Evolutionary conservation across 2,888 invertebrate genomes (phyloP).

Genomic region (Ernsta delagoae): DNA sequence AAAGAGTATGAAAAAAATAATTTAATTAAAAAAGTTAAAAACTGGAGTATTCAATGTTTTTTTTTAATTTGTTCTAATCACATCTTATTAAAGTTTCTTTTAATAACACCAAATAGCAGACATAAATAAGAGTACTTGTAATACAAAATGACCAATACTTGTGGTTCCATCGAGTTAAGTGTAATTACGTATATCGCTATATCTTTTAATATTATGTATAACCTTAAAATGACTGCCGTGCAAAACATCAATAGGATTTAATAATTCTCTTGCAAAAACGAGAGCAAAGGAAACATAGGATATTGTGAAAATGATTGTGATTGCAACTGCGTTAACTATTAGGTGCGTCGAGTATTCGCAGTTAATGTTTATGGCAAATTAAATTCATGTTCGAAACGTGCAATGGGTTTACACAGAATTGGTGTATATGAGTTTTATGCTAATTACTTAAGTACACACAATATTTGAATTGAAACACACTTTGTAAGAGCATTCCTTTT

Average conservation of each 20-base stretch:
- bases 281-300: conserved; percentile 29
- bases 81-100: too few species aligned
- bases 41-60: too few species aligned
- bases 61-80: too few species aligned
- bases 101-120: too few species aligned
- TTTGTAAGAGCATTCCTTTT: conserved; percentile 1
- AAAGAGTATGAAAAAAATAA: too few species aligned
- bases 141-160: too few species aligned
- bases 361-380: conserved; percentile 38
- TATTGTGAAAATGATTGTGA: conserved; percentile 35
- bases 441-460: conserved; percentile 26
- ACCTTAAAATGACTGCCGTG: too few species aligned
- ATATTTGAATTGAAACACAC: conserved; percentile 9
- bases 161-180: too few species aligned
- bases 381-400: conserved; percentile 33
- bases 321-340: conserved; percentile 35
- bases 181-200: too few species aligned
- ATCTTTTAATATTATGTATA: too few species aligned
- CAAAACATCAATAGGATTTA: not conserved
- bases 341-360: conserved; percentile 28
- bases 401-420: conserved; percentile 27
- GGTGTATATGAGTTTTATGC: conserved; percentile 31
- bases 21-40: too few species aligned
- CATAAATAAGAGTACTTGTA: too few species aligned
- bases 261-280: conserved; percentile 19